Evolutionary conservation across 2,113 vertebrate species (phyloP).

Genomic region (Lampris megalopsis): DNA sequence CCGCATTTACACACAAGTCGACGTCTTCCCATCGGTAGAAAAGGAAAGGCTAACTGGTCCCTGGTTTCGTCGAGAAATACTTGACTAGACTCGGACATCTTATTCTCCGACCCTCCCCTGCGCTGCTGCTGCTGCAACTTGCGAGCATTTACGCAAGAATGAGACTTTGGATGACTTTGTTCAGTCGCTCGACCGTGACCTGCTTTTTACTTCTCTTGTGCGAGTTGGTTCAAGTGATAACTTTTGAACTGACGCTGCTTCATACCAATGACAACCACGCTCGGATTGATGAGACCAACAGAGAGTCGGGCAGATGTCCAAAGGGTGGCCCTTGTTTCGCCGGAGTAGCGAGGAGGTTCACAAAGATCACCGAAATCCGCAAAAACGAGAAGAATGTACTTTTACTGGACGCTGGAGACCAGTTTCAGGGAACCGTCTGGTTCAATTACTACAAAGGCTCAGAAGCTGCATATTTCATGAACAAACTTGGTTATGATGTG

Average conservation of each 20-base stretch:
- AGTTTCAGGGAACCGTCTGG: conserved; percentile 94
- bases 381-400: conserved; percentile 80
- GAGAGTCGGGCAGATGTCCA: conserved; percentile 81
- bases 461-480: conserved; percentile 91
- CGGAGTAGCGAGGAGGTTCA: conserved; percentile 85
- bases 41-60: too few relatives aligned
- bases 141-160: conserved; percentile 50
- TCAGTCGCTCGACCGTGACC: neutral
- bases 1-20: too few relatives aligned
- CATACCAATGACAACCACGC: conserved; percentile 93
- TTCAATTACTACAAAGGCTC: conserved; percentile 89
- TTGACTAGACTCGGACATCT: too few relatives aligned
- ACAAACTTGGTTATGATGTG: conserved; percentile 87
- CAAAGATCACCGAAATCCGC: conserved; percentile 81
- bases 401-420: conserved; percentile 91
- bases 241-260: conserved; percentile 85
- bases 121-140: neutral
- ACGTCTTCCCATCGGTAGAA: too few relatives aligned
- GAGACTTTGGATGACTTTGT: neutral
- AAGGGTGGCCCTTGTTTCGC: conserved; percentile 78
- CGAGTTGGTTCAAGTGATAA: neutral
- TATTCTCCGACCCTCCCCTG: too few relatives aligned
- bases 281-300: conserved; percentile 86
- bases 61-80: too few relatives aligned
- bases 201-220: conserved; percentile 25